Percentiles rank a stretch among this genome's conserved stretches.
phyloP scores from a whole-genome alignment of 2,888 invertebrate genomes.

The Coelopa pilipes region DNA sequence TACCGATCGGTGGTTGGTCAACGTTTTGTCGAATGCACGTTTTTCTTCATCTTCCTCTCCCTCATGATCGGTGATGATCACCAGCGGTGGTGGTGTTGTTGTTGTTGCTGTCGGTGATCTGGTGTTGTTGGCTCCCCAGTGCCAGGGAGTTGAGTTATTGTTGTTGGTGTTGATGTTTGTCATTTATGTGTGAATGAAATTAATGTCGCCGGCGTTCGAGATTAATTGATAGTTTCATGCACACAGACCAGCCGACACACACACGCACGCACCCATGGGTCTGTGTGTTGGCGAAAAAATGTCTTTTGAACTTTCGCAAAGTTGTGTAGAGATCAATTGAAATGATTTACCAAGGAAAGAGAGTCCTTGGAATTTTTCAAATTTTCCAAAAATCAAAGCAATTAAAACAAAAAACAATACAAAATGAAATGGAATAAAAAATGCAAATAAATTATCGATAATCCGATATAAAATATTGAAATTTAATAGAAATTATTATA shows the following conservation, averaged over 20 bases:
- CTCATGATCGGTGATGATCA: not conserved
- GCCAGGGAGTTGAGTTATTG: constrained; percentile 31
- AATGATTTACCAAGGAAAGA: too few species aligned
- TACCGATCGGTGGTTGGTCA: constrained; percentile 19
- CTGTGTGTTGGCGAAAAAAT: too few species aligned
- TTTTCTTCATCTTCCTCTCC: not conserved
- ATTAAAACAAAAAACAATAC: too few species aligned
- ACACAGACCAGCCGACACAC: not conserved
- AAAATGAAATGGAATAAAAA: too few species aligned
- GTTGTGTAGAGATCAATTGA: too few species aligned
- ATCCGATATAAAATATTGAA: too few species aligned
- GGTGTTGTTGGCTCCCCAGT: not conserved
- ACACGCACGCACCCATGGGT: too few species aligned
- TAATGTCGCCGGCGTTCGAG: constrained; percentile 30
- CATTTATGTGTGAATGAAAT: constrained; percentile 37
- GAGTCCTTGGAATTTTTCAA: too few species aligned
- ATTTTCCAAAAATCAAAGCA: too few species aligned
- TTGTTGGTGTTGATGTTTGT: constrained; percentile 33
- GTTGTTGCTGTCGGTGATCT: constrained; percentile 26
- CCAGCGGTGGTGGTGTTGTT: not conserved
- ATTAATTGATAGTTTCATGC: constrained; percentile 30
- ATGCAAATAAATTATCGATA: too few species aligned
- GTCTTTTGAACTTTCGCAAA: too few species aligned
- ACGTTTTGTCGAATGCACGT: constrained; percentile 27
- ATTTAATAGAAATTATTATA: too few species aligned